Evolutionary conservation across 2,888 invertebrate genomes (phyloP).

Genomic region (Crematogaster levior): DNA sequence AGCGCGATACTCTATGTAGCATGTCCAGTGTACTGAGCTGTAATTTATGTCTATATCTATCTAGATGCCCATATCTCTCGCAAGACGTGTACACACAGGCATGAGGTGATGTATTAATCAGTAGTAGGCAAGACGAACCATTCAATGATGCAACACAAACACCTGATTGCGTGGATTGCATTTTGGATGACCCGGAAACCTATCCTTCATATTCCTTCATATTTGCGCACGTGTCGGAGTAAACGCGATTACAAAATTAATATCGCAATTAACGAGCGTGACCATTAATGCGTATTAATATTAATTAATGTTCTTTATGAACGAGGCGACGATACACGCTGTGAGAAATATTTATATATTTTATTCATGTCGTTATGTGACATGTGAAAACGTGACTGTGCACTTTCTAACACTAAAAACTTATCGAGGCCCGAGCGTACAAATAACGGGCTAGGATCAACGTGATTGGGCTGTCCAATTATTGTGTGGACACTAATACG

Average conservation of each 20-base stretch:
- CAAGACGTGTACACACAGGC: constrained; percentile 3
- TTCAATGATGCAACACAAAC: constrained; percentile 76
- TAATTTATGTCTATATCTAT: constrained; percentile 45
- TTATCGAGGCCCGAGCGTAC: neutral
- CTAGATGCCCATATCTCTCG: constrained; percentile 15
- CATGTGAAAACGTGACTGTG: neutral
- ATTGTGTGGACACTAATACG: neutral
- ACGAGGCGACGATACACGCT: neutral
- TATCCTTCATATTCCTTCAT: constrained; percentile 14
- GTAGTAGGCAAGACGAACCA: constrained; percentile 11
- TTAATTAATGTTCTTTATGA: neutral
- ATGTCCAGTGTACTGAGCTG: neutral
- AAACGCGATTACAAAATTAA: constrained; percentile 48
- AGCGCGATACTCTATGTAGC: constrained; percentile 11
- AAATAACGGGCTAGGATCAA: neutral
- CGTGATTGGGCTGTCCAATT: neutral
- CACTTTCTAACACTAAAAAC: constrained; percentile 28
- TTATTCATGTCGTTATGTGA: neutral
- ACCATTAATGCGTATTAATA: neutral
- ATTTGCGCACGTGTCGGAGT: neutral
- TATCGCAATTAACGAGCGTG: constrained; percentile 15
- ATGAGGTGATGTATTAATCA: constrained; percentile 29
- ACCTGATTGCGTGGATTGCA: constrained; percentile 76
- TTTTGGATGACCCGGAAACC: constrained; percentile 63
- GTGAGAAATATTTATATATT: neutral